Evolutionary conservation across 1,140 invertebrate genomes (phyloP).

Genomic region (Periplaneta americana): DNA sequence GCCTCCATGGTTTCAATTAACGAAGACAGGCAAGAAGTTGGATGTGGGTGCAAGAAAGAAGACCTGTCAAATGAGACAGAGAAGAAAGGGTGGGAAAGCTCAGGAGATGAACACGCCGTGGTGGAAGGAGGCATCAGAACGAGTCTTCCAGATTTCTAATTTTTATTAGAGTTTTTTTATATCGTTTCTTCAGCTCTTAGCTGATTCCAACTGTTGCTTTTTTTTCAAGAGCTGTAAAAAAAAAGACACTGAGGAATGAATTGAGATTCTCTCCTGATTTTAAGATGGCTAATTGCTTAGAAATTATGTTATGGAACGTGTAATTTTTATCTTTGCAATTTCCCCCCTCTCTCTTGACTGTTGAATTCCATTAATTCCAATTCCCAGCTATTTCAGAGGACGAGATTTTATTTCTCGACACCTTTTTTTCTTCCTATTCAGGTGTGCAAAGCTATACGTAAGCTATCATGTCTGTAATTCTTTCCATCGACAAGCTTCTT

Average conservation of each 20-base stretch:
- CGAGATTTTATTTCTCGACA: background rate
- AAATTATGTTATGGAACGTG: background rate
- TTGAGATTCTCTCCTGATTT: no score
- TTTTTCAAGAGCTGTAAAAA: background rate
- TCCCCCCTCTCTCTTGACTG: background rate
- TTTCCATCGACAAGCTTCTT: no score
- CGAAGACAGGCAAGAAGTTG: background rate
- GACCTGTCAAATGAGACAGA: constrained; percentile 3
- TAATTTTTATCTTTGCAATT: background rate
- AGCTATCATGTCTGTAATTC: no score
- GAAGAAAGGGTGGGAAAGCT: background rate
- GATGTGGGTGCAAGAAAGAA: background rate
- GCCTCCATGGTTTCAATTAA: background rate
- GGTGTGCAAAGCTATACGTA: no score
- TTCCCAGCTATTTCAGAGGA: background rate
- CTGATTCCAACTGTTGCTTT: constrained; percentile 4
- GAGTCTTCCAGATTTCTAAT: background rate
- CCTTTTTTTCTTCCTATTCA: no score
- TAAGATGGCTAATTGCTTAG: background rate
- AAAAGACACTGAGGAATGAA: background rate
- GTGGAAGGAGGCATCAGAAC: background rate
- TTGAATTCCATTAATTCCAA: background rate
- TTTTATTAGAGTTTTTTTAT: background rate
- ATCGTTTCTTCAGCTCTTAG: background rate
- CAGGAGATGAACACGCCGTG: background rate